Evolutionary conservation across 2,888 invertebrate genomes (phyloP).

Genomic region (Euplexia lucipara): DNA sequence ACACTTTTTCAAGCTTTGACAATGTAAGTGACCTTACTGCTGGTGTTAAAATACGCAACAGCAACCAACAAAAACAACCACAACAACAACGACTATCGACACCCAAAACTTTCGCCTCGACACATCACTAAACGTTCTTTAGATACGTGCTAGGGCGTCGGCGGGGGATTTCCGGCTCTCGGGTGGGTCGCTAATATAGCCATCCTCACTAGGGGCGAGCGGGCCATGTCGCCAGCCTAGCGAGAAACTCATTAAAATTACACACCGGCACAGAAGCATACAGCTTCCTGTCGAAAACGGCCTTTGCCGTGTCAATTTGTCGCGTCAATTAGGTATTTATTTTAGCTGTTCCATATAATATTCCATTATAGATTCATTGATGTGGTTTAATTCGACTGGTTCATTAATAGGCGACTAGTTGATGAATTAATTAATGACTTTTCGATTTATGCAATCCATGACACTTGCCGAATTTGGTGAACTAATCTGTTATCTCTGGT

Average conservation of each 20-base stretch:
- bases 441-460: neutral
- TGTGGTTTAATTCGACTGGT: neutral
- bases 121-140: constrained; percentile 75
- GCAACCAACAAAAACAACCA: neutral
- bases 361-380: constrained; percentile 5
- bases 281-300: constrained; percentile 49
- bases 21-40: too few species aligned
- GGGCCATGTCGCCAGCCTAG: constrained; percentile 78
- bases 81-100: constrained; percentile 57
- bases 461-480: neutral
- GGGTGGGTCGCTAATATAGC: constrained; percentile 81
- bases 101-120: constrained; percentile 9
- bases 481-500: neutral
- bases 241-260: constrained; percentile 90
- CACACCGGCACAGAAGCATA: constrained; percentile 80
- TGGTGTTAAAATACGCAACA: too few species aligned
- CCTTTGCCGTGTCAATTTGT: constrained; percentile 64
- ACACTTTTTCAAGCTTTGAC: too few species aligned
- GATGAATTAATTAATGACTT: too few species aligned
- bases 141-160: constrained; percentile 73
- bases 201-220: constrained; percentile 77
- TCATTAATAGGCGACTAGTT: neutral
- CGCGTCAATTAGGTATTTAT: constrained; percentile 59
- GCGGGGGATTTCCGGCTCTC: constrained; percentile 80
- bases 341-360: constrained; percentile 22